Evolutionary conservation across 2,113 vertebrate species (phyloP).

Genomic region (Amia ocellicauda): DNA sequence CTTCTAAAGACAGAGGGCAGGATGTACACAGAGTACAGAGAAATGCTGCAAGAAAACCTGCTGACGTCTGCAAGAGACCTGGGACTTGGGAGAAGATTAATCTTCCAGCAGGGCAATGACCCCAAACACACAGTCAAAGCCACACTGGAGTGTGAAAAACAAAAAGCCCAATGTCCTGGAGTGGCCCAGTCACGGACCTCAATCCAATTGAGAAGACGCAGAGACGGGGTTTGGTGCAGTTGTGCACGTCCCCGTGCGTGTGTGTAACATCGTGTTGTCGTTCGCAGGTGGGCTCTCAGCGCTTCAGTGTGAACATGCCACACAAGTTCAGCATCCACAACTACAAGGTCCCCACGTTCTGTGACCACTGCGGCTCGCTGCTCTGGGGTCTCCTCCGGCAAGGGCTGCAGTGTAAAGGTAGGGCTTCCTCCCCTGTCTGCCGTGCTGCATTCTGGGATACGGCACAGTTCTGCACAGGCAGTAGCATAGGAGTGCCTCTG

Average conservation of each 20-base stretch:
- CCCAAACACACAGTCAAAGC: background rate
- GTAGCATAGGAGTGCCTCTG: background rate
- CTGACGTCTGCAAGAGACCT: too few relatives aligned
- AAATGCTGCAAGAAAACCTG: too few relatives aligned
- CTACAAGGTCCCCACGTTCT: constrained; percentile 98
- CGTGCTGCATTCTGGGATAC: constrained; percentile 16
- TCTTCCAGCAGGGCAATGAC: too few relatives aligned
- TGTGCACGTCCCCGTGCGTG: too few relatives aligned
- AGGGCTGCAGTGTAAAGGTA: constrained; percentile 98
- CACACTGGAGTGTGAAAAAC: constrained; percentile 18
- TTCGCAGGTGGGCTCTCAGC: constrained; percentile 89
- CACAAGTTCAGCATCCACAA: constrained; percentile 98
- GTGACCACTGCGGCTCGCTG: constrained; percentile 96
- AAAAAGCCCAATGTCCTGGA: too few relatives aligned
- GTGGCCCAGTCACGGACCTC: too few relatives aligned
- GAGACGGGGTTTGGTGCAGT: too few relatives aligned
- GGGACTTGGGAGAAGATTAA: too few relatives aligned
- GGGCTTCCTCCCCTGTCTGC: constrained; percentile 36
- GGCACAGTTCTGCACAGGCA: background rate
- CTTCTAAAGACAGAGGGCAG: too few relatives aligned
- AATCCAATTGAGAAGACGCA: too few relatives aligned
- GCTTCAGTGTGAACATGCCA: constrained; percentile 98
- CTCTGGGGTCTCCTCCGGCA: constrained; percentile 97
- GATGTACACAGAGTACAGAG: too few relatives aligned
- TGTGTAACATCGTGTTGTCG: constrained; percentile 43